Conservation (phyloP, 2,113 vertebrate genomes). For the Phaethornis superciliosus region DNA sequence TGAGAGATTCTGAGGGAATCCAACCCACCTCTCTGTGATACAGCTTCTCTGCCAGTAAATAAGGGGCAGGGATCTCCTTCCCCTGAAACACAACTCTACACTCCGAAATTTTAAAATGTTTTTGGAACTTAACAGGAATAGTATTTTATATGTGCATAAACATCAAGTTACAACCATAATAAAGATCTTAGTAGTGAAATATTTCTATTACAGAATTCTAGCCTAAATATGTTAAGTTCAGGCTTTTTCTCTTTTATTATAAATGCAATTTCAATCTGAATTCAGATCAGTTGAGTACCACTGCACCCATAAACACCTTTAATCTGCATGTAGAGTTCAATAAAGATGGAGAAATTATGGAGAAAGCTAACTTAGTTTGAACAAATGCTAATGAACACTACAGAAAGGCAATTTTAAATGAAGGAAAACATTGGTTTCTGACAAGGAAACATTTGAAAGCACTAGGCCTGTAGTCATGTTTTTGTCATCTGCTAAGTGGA, state of each 20-base stretch:
- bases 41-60: neutral
- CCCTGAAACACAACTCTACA: neutral
- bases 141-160: neutral
- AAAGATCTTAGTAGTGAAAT: neutral
- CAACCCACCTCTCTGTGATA: neutral
- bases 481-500: neutral
- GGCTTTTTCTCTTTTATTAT: neutral
- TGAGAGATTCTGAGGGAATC: neutral
- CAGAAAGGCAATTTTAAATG: constrained; percentile 14
- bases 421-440: constrained; percentile 26
- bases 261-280: neutral
- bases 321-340: neutral
- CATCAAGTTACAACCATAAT: neutral
- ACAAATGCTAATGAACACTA: neutral
- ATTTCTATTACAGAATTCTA: neutral
- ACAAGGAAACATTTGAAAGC: neutral
- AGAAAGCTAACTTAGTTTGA: neutral
- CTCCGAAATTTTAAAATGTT: neutral
- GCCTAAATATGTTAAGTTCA: neutral
- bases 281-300: neutral
- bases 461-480: neutral
- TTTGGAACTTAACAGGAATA: neutral
- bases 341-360: neutral
- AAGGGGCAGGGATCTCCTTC: neutral
- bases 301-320: neutral